Base-by-base conservation (phyloP, 1,140 invertebrate genomes). In the Drosophila subobscura region DNA sequence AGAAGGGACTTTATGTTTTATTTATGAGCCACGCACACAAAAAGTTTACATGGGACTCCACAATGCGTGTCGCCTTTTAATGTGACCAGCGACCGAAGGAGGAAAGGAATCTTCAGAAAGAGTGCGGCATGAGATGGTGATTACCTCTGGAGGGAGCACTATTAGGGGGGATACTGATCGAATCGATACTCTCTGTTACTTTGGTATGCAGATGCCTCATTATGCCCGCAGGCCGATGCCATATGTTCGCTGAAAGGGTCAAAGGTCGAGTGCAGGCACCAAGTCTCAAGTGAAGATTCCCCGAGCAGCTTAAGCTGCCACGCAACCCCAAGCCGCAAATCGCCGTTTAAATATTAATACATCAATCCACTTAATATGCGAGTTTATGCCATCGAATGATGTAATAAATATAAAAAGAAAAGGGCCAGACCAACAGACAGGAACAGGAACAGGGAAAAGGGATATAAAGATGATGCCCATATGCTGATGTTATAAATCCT, bases 331-430 rank as follows among this genome's bases (percentile, higher is more conserved):
- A 81, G 57, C 84, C 84, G 73, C 84, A 89, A 89, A 84, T 84
- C 85, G 71, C 66, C 79, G 77, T 84, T 89, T 84, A 89, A 89
- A 89, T 89, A 89, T 89, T 89, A 85, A 89, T 89, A 89, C 79
- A 89, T 89, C 85, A 89, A 89, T 89, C 85, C 80, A 89, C 79
- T 89, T 85, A 89, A 89, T 84, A 89, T 80, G 85, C 70, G 85
- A 84, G 77, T 80, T 89, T 89, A 64, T 79, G 79, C 77, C 74
- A 67, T 57, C 71, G 77, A 89, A 84, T 89, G 85, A 73, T 85
- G 79, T 53, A 80, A 84, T 89, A 89, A 84, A 89, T 89, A 89
- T 88, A 89, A 84, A 79, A 89, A 77, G 61, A 63, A 55, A 57
- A 60, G 64, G 53, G 5, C 49, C 33, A 37, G 1, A 4, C 3